These are phyloP conservation scores for Anguilla rostrata DNA, from an alignment of 2,113 vertebrate species.

Conservation along the genomic window DNA sequence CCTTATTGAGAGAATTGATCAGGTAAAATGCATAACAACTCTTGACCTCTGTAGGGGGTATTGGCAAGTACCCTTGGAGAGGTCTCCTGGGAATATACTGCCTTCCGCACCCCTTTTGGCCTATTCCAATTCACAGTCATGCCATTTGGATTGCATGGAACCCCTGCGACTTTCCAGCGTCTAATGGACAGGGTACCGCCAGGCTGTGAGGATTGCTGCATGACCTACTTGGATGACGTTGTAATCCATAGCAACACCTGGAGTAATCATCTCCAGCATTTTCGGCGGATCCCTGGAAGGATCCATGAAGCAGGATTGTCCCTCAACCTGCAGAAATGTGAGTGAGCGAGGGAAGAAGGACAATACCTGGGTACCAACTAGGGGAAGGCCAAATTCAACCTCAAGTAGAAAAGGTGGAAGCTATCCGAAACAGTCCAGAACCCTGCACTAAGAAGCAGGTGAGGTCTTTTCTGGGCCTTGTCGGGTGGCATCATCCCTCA, in stretches of 20 bases:
- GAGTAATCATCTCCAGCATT: too few species aligned
- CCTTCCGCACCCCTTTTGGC: background rate
- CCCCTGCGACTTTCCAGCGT: constrained; percentile 14
- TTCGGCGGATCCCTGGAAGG: too few species aligned
- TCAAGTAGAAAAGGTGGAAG: constrained; percentile 14
- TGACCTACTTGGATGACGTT: constrained; percentile 15
- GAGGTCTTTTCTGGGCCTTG: constrained; percentile 12
- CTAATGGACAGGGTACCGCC: constrained; percentile 7
- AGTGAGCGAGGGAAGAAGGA: constrained; percentile 3
- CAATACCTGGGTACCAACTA: constrained; percentile 22
- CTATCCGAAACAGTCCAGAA: background rate
- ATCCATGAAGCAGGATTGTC: background rate
- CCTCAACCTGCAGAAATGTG: constrained; percentile 3
- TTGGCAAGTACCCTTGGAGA: too few species aligned
- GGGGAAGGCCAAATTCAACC: background rate
- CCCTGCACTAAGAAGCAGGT: constrained; percentile 8
- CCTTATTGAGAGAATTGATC: too few species aligned
- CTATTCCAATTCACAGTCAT: background rate
- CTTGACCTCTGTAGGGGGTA: too few species aligned
- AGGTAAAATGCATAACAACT: too few species aligned
- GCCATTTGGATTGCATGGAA: constrained; percentile 9
- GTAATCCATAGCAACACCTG: background rate
- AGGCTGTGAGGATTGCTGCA: background rate
- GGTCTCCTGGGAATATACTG: too few species aligned
- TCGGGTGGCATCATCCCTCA: constrained; percentile 26